Base-by-base conservation (phyloP, 64 coral and sea anemone species). In the Pocillopora damicornis region DNA sequence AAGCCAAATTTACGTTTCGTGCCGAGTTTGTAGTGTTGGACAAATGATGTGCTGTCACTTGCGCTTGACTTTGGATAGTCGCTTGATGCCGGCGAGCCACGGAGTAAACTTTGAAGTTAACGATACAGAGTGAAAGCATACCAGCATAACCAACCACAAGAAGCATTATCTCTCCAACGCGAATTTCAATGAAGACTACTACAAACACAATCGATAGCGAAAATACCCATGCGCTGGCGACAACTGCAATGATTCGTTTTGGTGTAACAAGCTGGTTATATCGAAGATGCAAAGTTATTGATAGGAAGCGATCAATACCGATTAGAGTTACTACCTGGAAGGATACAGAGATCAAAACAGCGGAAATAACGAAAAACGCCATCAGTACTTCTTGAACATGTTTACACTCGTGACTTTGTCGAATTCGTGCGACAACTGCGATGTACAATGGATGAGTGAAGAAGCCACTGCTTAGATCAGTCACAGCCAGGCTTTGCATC, bases 191-290 rank as follows among this genome's bases (percentile, higher is more conserved):
- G 18, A 71, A 72, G 81, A 56, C 63, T 18, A 2, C 38, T 10
- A 84, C 16, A 36, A 58, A 71, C 37, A 25, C 30, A 4, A 15
- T 57, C 3, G 63, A 5, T 0, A 84, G 37, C 0, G 22, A 38
- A 2, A 13, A 12, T 14, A 72, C 25, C 63, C 81, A 84, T 20
- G 37, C 37, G 38, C 34, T 20, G 69, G 20, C 37, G 5, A 72
- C 37, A 18, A 42, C 37, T 37, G n/a, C 25, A n/a, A 71, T 12
- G 22, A 25, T 20, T 26, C 81, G 81, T 12, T 65, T 71, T 84
- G 81, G 81, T n/a, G 81, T 84, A 20, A 84, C 61, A 13, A 84
- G 38, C 57, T 84, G 36, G 10, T 71, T 58, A 38, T 84, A 84
- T 72, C 81, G 20, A 15, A 84, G 38, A 71, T 84, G 81, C 64